Evolutionary conservation across 2,797 vertebrate genomes (phyloP).

Genomic region (Salmo trutta): DNA sequence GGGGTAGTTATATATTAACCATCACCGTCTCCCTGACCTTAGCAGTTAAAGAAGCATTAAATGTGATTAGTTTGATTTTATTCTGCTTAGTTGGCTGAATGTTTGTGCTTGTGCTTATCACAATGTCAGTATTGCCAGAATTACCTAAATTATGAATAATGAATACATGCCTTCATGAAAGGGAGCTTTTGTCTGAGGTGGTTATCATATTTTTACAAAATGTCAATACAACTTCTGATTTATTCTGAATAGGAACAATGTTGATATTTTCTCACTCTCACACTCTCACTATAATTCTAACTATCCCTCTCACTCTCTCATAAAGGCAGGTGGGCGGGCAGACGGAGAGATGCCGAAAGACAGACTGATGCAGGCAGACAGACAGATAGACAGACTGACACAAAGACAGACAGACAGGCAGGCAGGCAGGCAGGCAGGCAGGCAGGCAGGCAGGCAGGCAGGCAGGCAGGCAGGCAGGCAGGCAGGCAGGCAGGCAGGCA

Average conservation of each 20-base stretch:
- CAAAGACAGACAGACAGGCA: too few species aligned
- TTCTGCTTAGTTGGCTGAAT: constrained; percentile 61
- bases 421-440: too few species aligned
- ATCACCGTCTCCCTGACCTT: constrained; percentile 55
- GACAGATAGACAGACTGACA: too few species aligned
- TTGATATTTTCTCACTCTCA: constrained; percentile 1
- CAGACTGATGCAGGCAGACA: too few species aligned
- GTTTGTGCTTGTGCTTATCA: constrained; percentile 42
- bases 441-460: too few species aligned
- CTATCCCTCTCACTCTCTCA: not conserved
- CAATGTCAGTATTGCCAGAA: constrained; percentile 60
- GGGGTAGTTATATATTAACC: constrained; percentile 42
- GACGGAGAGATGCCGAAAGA: too few species aligned
- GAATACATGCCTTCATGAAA: constrained; percentile 33
- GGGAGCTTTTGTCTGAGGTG: not conserved
- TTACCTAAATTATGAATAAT: constrained; percentile 48
- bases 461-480: too few species aligned
- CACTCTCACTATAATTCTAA: not conserved
- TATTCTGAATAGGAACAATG: not conserved
- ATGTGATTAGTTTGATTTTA: constrained; percentile 66
- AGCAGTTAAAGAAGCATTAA: constrained; percentile 56
- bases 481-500: rapidly evolving
- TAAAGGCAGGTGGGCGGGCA: not conserved
- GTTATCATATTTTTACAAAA: not conserved
- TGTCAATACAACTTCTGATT: not conserved